Evolutionary conservation across 2,113 vertebrate species (phyloP), one percentile per base, ranked within the genome.

Genomic region (Stigmatopora nigra): DNA sequence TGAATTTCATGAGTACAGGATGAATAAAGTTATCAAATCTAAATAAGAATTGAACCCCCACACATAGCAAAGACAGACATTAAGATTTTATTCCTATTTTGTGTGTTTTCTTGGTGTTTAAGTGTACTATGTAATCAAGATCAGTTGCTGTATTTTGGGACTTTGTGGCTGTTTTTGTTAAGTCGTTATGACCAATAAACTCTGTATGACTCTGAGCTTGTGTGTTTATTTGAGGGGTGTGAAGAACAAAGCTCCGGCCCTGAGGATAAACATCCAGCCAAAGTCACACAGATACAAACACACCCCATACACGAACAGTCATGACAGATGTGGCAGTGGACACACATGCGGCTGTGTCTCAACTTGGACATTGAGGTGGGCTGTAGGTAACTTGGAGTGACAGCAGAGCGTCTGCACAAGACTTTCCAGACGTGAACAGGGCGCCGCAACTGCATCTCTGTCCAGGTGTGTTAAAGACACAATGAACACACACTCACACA

Each of bases 311-410:
- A 22, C 59, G 62, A 77, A 65, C 68, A 52, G 10, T 74, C 70
- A 61, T 61, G 36, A 38, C 2, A 64, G 9, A 19, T 70, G 51
- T 66, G 72, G 64, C 65, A 4, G 63, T 17, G 60, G 75, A 46
- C 67, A 67, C 76, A 65, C 78, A 77, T 45, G 71, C 20, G 72
- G 53, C 67, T 22, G 58, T 19, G 61, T 79, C 72, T 70, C 63
- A 52, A 72, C 73, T 70, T 63, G 20, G 48, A 60, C 75, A 17
- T 64, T 80, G 82, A 78, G 82, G 78, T 78, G 83, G 64, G 70
- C 83, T 64, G 55, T 80, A 81, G 84, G 87, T 87, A 87, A 87
- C 67, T 77, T 16, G 14, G 67, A 77, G 73, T 84, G 87, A 88
- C 85, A 88, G 83, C 73, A 45, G 56, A 71, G 72, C 71, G 71